Conservation (phyloP, 2,888 invertebrate species). For the Poecilobothrus nobilitatus region DNA sequence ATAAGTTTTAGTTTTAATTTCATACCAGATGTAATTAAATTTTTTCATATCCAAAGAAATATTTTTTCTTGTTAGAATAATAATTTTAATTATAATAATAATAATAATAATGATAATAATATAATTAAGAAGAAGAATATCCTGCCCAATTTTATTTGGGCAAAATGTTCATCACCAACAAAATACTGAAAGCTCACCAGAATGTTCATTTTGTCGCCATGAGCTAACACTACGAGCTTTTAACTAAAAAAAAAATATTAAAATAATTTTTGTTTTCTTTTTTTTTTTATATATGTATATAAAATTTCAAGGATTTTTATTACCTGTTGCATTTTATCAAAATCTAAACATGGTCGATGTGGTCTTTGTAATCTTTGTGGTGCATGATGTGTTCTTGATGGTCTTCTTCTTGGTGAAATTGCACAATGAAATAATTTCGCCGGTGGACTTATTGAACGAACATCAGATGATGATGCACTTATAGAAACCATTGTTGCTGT, state of each 20-base stretch:
- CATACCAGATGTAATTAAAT: neutral
- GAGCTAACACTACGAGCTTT: slow-evolving; percentile 67
- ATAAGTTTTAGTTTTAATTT: neutral
- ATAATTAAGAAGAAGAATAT: neutral
- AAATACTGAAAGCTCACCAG: slow-evolving; percentile 68
- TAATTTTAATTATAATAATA: neutral
- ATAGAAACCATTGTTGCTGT: slow-evolving; percentile 6
- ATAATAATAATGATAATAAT: no score
- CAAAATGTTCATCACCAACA: slow-evolving; percentile 58
- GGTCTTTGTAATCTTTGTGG: slow-evolving; percentile 51
- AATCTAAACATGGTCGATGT: slow-evolving; percentile 84
- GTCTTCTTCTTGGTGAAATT: slow-evolving; percentile 52
- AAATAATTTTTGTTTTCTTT: neutral
- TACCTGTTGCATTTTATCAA: slow-evolving; percentile 96
- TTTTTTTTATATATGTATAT: neutral
- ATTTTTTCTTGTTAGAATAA: neutral
- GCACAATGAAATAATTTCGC: slow-evolving; percentile 51
- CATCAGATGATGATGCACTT: slow-evolving; percentile 30
- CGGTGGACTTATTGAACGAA: slow-evolving; percentile 45
- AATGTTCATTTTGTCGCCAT: slow-evolving; percentile 63
- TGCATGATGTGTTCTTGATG: slow-evolving; percentile 49
- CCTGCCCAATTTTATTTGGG: slow-evolving; percentile 9
- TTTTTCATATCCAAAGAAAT: neutral
- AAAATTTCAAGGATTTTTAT: slow-evolving; percentile 22
- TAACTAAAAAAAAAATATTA: slow-evolving; percentile 50